Base-by-base conservation (phyloP, 2,888 invertebrate genomes). In the Villa cingulata region DNA sequence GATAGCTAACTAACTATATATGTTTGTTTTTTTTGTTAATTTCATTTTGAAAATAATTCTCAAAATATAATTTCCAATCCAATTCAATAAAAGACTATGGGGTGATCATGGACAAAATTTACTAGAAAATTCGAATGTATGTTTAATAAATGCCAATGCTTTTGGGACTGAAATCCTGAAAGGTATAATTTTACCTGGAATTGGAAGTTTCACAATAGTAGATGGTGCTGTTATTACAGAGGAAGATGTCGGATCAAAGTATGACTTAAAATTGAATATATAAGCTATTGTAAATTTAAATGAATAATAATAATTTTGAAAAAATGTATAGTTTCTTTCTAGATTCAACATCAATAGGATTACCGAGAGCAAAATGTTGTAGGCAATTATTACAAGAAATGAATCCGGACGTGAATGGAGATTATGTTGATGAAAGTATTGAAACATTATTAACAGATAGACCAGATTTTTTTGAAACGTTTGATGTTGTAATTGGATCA, bases 101-200 rank as follows among this genome's bases (percentile, higher is more conserved):
- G 97, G 97, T 53, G 97, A 98, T 65, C 94, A 96, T 70, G 98
- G 98, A 0, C 98, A 98, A 71, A 70, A 76, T 53, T 76, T 86
- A 4, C 72, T 98, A 48, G 96, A 97, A 74, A 76, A 77, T 53
- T 83, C 94, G 16, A 86, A 88, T 65, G 81, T 97, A 56, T 97
- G 96, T 65, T 68, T 98, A 20, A 83, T 98, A 54, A 94, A 95
- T 70, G 95, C 92, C 1, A 89, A 86, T 38, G 89, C 88, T 7
- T 74, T 91, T 41, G 96, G 96, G 15, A 94, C 96, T 20, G 98
- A 98, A 74, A 81, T 89, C 48, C 70, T 98, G 27, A 98, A 99
- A 68, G 90, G 91, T 23, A 76, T 99, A 29, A 86, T 98, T 14
- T 72, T 99, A 36, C 96, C 98, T 43, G 97, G 97, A 16, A 81